Evolutionary conservation across 1,140 invertebrate species (phyloP), one percentile per base, ranked within the genome.

Genomic region (Whitmania pigra): DNA sequence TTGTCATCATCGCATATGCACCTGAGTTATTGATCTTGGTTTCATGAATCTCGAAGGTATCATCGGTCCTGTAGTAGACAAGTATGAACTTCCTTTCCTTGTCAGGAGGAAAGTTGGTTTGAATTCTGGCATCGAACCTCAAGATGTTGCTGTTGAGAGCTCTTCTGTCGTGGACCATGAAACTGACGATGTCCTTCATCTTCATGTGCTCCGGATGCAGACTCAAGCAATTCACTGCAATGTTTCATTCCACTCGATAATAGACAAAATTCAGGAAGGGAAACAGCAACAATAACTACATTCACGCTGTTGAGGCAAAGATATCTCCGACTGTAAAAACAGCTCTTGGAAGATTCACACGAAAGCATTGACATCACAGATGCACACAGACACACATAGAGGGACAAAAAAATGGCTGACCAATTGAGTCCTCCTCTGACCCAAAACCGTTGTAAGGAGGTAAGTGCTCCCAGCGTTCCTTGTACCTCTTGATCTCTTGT

Each of bases 21-120:
- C 91, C 90, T 71, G 89, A 88, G 79, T 93, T 93, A 75, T 87
- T 85, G 73, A 85, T 84, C 4, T 87, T 86, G 31, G 80, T 79
- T 82, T 94, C 92, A 80, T 87, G 90, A 7, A 95, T 87, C 29
- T 87, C 86, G 54, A 94, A 86, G 0, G 90, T 90, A 75, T 94
- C 90, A 79, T 95, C 91, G 74, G 86, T 85, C 60, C 94, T 81
- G 79, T 86, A 92, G 77, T 91, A 90, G 74, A 87, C 88, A 27
- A 94, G 87, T 60, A 94, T 87, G 78, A 94, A 94, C 63, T 86
- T 83, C 43, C 91, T 83, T 9, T 86, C 84, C 60, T 79, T 81
- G 78, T 92, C 87, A 71, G 88, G 86, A 0, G 86, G 85, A 69
- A 88, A 86, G 71, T 88, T 86, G 3, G 87, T 69, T 55, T 90